phyloP scores from a whole-genome alignment of 53 echinoderm and acorn worm species.

The Paelopatides confundens region DNA sequence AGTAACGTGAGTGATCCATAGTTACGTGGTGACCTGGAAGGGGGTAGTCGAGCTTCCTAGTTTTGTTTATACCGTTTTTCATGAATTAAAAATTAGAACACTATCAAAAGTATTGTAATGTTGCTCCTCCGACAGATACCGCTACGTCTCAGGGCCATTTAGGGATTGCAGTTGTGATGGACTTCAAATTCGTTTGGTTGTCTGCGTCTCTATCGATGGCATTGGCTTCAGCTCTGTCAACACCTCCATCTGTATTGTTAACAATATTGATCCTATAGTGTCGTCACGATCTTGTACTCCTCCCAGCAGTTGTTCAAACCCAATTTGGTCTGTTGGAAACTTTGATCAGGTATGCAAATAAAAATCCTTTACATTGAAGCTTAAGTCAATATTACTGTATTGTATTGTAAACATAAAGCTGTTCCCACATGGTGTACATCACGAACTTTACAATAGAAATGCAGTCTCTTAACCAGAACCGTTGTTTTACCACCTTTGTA shows the following conservation, averaged over 20 bases:
- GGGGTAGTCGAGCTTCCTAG: too few species aligned
- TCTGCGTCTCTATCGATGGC: slow-evolving; percentile 66
- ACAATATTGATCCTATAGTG: background rate
- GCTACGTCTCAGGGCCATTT: slow-evolving; percentile 64
- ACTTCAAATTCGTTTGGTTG: slow-evolving; percentile 69
- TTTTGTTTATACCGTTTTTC: too few species aligned
- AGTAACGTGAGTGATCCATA: background rate
- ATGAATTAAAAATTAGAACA: too few species aligned
- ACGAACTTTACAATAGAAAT: too few species aligned
- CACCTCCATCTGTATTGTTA: slow-evolving; percentile 35
- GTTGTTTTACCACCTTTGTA: too few species aligned
- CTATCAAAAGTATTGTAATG: too few species aligned
- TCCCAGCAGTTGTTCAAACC: slow-evolving; percentile 62
- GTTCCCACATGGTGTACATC: too few species aligned
- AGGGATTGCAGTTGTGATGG: slow-evolving; percentile 74
- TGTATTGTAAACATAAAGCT: too few species aligned
- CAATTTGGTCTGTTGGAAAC: slow-evolving; percentile 66
- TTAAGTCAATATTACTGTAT: too few species aligned
- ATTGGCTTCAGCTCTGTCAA: slow-evolving; percentile 30
- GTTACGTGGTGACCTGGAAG: too few species aligned
- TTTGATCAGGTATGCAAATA: slow-evolving; percentile 52
- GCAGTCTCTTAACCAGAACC: too few species aligned
- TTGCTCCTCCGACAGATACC: slow-evolving; percentile 44
- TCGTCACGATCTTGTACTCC: slow-evolving; percentile 43
- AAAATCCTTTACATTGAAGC: too few species aligned